Conservation (phyloP, 2,113 vertebrate genomes). For the Acrocephalus kingi region DNA sequence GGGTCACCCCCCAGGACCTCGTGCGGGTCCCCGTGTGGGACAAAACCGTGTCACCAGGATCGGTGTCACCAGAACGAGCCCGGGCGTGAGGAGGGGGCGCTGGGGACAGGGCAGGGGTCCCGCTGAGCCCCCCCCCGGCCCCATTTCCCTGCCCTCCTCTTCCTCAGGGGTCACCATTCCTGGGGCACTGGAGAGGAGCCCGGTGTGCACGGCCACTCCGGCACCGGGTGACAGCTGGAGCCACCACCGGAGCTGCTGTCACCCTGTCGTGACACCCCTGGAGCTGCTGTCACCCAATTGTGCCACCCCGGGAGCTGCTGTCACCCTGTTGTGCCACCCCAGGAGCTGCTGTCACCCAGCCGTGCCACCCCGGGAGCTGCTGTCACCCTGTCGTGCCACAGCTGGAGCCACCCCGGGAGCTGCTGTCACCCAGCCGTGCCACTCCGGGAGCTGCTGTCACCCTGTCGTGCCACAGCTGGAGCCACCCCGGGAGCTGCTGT, state of each 20-base stretch:
- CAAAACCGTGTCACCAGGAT: rapidly evolving
- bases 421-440: not conserved
- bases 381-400: not conserved
- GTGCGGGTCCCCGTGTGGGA: not conserved
- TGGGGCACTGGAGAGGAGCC: rapidly evolving
- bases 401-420: not conserved
- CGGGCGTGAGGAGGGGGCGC: not conserved
- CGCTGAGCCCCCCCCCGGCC: not conserved
- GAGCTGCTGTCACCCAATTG: not conserved
- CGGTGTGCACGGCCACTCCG: rapidly evolving
- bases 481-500: not conserved
- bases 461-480: too few species aligned
- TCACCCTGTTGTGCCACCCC: too few species aligned
- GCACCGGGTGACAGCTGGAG: too few species aligned
- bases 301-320: too few species aligned
- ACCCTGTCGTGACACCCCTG: too few species aligned
- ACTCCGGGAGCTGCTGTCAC: too few species aligned
- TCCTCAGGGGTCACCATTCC: not conserved
- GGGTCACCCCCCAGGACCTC: rapidly evolving
- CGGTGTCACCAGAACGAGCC: rapidly evolving
- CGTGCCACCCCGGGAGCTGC: too few species aligned
- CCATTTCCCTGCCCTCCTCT: not conserved
- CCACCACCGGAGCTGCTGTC: not conserved
- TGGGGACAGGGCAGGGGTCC: not conserved
- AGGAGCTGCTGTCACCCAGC: not conserved